Evolutionary conservation across 2,888 invertebrate species (phyloP), one percentile per base, ranked within the genome.

Genomic region (Nephrocerus scutellatus): DNA sequence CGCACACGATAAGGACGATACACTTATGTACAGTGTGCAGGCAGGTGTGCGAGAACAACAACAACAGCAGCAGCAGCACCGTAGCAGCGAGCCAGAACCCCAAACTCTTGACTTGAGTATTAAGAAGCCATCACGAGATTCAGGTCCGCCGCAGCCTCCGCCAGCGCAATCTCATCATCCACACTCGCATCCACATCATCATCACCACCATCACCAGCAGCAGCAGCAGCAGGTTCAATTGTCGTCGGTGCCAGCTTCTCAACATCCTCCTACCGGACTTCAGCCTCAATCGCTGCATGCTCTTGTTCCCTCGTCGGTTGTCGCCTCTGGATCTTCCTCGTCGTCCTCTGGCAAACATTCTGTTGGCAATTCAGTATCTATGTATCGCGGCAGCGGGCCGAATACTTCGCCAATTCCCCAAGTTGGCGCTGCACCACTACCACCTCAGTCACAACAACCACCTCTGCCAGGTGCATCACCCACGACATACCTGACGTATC

Each of bases 81-180:
- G 55, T 49, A 70, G 75, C 51, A 72, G 73, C n/a, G 73, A 77
- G 21, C 72, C 74, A 2, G 79, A 77, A 56, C 77, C 79, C 3
- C 74, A 75, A 44, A 84, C 83, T 0, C 70, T 86, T 1, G 85
- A 87, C 57, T 69, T 86, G 47, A 84, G 84, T 56, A 80, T 85
- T 39, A 85, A 84, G 65, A 81, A 82, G 51, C 80, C 80, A 3
- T 56, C 60, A 5, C 57, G 67, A 63, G 80, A 50, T 70, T 49
- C 42, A 60, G 68, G 55, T 8, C 62, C 63, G 5, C 62, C 62
- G 54, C 62, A 60, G 12, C 41, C 41, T 1, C 39, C 41, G 2
- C 32, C 36, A 7, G 41, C 41, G 7, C 47, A 39, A 21, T 45
- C 29, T 49, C 59, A 26, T 43, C 56, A 30, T 41, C 55, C 40